These are phyloP conservation scores for Zaprionus obscuricornis DNA, from an alignment of 2,888 invertebrate genomes.

Conservation along the genomic window DNA sequence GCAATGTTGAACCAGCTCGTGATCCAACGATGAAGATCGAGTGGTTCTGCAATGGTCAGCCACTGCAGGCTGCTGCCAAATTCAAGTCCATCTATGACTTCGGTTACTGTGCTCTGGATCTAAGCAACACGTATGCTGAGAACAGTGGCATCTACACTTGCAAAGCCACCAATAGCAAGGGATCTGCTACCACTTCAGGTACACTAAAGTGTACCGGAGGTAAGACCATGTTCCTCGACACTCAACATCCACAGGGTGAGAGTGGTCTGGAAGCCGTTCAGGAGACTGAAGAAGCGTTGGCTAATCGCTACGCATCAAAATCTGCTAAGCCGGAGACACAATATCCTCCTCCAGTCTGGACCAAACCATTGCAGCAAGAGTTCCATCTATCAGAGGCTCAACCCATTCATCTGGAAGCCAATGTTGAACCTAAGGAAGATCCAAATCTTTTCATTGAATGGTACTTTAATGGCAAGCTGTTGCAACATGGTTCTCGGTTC, in stretches of 20 bases:
- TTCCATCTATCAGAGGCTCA: conserved; percentile 92
- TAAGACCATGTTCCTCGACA: conserved; percentile 91
- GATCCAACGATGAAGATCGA: conserved; percentile 95
- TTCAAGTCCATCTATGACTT: conserved; percentile 97
- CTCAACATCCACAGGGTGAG: conserved; percentile 97
- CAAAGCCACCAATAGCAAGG: conserved; percentile 94
- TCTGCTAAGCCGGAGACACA: conserved; percentile 89
- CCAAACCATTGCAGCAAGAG: conserved; percentile 91
- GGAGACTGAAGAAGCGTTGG: conserved; percentile 93
- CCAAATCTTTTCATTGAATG: conserved; percentile 95
- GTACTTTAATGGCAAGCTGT: conserved; percentile 95
- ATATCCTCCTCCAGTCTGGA: conserved; percentile 94
- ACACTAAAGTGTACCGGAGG: conserved; percentile 93
- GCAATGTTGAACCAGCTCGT: conserved; percentile 95
- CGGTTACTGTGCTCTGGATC: conserved; percentile 96
- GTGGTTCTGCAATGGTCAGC: conserved; percentile 97
- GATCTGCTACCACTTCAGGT: conserved; percentile 95
- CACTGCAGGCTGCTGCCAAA: conserved; percentile 93
- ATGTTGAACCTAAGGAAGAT: conserved; percentile 97
- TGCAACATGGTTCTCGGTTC: conserved; percentile 94
- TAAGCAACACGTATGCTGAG: conserved; percentile 93
- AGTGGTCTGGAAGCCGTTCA: conserved; percentile 95
- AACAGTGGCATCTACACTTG: conserved; percentile 96
- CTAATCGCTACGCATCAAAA: conserved; percentile 88
- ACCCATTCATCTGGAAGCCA: conserved; percentile 95